phyloP scores from a whole-genome alignment of 2,888 invertebrate genomes.

The Idaea dimidiata region DNA sequence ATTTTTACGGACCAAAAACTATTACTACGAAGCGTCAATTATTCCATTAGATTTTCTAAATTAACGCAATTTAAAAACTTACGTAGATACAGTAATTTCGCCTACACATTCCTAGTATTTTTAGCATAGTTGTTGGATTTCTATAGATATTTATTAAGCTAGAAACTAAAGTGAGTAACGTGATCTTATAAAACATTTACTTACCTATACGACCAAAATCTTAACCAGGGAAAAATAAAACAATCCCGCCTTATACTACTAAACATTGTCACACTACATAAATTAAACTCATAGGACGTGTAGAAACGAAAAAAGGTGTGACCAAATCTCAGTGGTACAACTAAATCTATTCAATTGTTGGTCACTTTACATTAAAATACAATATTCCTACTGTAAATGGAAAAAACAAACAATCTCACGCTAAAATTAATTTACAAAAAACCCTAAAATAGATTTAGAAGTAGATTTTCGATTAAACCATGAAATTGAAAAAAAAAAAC shows the following conservation, averaged over 20 bases:
- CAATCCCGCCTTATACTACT: neutral
- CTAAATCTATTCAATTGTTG: neutral
- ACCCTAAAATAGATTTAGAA: neutral
- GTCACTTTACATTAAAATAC: neutral
- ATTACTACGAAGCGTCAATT: constrained; percentile 66
- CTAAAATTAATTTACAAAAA: neutral
- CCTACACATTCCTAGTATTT: constrained; percentile 26
- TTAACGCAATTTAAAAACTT: constrained; percentile 12
- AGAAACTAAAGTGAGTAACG: neutral
- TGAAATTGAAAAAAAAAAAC: neutral
- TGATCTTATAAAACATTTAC: neutral
- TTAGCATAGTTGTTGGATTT: constrained; percentile 1
- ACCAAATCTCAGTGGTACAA: neutral
- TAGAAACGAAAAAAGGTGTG: no score
- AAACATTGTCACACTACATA: neutral
- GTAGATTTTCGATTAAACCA: neutral
- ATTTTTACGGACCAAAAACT: constrained; percentile 59
- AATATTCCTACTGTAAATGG: neutral
- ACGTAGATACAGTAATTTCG: constrained; percentile 1
- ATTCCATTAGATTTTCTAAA: constrained; percentile 42
- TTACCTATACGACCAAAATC: neutral
- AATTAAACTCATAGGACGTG: no score
- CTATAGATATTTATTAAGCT: neutral
- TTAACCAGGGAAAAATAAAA: neutral
- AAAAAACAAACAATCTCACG: neutral